phyloP scores from a whole-genome alignment of 2,888 invertebrate species.

The Drosophila setosimentum region DNA sequence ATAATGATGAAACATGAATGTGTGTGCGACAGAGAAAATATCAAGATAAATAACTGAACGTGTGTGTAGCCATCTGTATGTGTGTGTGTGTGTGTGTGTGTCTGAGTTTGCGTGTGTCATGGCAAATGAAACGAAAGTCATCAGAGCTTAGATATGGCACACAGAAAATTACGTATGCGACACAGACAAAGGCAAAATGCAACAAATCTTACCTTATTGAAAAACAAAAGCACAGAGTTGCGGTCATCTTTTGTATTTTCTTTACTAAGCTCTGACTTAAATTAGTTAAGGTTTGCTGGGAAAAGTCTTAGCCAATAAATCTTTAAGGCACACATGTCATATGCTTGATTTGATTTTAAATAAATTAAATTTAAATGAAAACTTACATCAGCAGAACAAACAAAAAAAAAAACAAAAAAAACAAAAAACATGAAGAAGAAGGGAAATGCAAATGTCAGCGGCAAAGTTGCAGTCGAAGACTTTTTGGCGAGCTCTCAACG shows the following conservation, averaged over 20 bases:
- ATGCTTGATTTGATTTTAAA: conserved; percentile 66
- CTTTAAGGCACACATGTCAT: conserved; percentile 22
- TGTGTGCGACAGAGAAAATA: conserved; percentile 51
- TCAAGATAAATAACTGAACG: conserved; percentile 73
- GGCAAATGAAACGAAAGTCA: conserved; percentile 76
- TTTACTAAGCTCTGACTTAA: conserved; percentile 45
- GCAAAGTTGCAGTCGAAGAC: conserved; percentile 43
- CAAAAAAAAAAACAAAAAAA: neutral
- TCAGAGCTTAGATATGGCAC: conserved; percentile 66
- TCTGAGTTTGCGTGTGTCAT: conserved; percentile 40
- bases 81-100: conserved; percentile 33
- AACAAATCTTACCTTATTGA: conserved; percentile 30
- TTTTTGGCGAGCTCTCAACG: conserved; percentile 50
- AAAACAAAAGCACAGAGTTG: neutral
- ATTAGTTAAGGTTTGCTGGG: neutral
- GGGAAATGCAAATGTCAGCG: conserved; percentile 59
- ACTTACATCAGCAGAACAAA: conserved; percentile 1
- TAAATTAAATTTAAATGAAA: conserved; percentile 51
- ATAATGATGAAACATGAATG: conserved; percentile 79
- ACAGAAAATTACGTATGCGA: conserved; percentile 69
- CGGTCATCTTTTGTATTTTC: conserved; percentile 30
- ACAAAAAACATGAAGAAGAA: neutral
- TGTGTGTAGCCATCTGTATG: conserved; percentile 29
- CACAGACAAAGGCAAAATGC: conserved; percentile 54
- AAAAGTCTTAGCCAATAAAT: neutral